These are phyloP conservation scores for Ennomos fuscantarius DNA, from an alignment of 2,888 invertebrate genomes.

Conservation along the genomic window DNA sequence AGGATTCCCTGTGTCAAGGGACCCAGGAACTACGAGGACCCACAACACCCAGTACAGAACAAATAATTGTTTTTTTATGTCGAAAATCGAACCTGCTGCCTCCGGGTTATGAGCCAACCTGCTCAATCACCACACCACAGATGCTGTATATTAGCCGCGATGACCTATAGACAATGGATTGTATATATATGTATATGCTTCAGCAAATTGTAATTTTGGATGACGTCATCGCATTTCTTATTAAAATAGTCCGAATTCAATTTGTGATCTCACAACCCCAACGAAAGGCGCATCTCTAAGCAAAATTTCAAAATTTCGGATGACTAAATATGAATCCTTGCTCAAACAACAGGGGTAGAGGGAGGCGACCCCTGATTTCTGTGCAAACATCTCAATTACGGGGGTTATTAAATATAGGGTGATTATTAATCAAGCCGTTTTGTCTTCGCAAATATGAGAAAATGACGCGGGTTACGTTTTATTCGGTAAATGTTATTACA, in stretches of 20 bases:
- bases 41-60: too few relatives aligned
- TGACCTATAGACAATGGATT: too few relatives aligned
- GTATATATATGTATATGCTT: too few relatives aligned
- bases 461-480: background rate
- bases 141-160: too few relatives aligned
- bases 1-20: too few relatives aligned
- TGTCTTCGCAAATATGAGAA: conserved; percentile 54
- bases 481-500: conserved; percentile 1
- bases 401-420: conserved; percentile 76
- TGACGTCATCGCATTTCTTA: too few relatives aligned
- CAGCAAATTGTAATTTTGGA: too few relatives aligned
- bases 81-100: too few relatives aligned
- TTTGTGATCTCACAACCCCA: conserved; percentile 38
- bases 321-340: conserved; percentile 74
- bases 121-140: too few relatives aligned
- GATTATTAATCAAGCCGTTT: conserved; percentile 64
- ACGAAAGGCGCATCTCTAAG: conserved; percentile 61
- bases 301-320: conserved; percentile 72
- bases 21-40: too few relatives aligned
- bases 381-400: conserved; percentile 83
- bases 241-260: background rate
- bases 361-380: conserved; percentile 57
- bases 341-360: conserved; percentile 65
- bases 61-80: too few relatives aligned
- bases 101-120: too few relatives aligned